Base-by-base conservation (phyloP, 2,113 vertebrate genomes). In the Rissa tridactyla region DNA sequence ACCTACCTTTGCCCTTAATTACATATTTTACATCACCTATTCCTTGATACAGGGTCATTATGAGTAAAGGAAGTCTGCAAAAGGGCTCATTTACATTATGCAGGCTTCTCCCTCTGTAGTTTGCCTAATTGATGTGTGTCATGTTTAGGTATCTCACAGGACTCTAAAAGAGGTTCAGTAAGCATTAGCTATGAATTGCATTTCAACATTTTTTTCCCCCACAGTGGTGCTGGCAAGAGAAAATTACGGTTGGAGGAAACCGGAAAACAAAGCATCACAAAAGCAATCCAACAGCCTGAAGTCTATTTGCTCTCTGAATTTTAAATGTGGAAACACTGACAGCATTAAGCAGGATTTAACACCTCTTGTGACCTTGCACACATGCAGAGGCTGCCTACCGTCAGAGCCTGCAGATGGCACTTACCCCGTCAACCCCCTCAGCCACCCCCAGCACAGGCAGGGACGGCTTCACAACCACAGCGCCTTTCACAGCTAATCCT, bases 1-100 rank as follows among this genome's bases (percentile, higher is more conserved):
- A 75, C 71, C 79, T 69, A 69, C 46, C 32, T 83, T 61, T 93
- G 68, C 42, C 93, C 76, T 86, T 93, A 78, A 73, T 87, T 70
- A 44, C 0, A 5, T 54, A 32, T 30, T 91, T 88, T 58, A 93
- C 62, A 81, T 91, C 27, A 60, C 29, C 55, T 72, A 2, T 57
- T 94, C 52, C 92, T 92, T 86, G 52, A 83, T 60, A 70, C 7
- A 60, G 32, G 25, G 57, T 89, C 65, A 75, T 91, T 75, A 88
- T 0, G 0, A 71, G 60, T 71, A 92, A 86, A 86, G 60, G 64
- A 95, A 82, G 76, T 23, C 80, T 82, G 36, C 47, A 86, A 75
- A 86, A 86, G 19, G 9, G 9, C 30, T 90, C 19, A 36, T 73
- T 93, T 90, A 71, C 2, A 1, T 88, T 84, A 64, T 29, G 29